Evolutionary conservation across 2,888 invertebrate species (phyloP).

Genomic region (Apamea sordens): DNA sequence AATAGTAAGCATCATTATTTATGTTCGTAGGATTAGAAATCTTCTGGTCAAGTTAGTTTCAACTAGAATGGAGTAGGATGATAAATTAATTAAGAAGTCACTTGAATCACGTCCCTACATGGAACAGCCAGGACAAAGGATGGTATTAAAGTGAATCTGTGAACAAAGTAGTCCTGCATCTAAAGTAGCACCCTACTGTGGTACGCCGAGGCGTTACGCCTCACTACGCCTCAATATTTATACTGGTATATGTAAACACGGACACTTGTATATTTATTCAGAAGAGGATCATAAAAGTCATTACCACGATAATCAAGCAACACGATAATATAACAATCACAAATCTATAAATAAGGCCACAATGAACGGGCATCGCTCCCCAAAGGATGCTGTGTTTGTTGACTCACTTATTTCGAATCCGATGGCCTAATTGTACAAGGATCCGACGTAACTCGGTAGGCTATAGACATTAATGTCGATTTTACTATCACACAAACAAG

Average conservation of each 20-base stretch:
- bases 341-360: slow-evolving; percentile 69
- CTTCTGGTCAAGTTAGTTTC: neutral
- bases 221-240: slow-evolving; percentile 41
- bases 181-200: slow-evolving; percentile 19
- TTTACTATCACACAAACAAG: slow-evolving; percentile 82
- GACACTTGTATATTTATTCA: slow-evolving; percentile 60
- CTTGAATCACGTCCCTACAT: neutral
- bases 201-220: slow-evolving; percentile 20
- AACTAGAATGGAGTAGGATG: neutral
- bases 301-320: slow-evolving; percentile 58
- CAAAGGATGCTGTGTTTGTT: slow-evolving; percentile 85
- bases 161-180: neutral
- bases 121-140: neutral
- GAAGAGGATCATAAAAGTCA: slow-evolving; percentile 63
- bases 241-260: slow-evolving; percentile 33
- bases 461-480: slow-evolving; percentile 77
- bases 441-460: slow-evolving; percentile 80
- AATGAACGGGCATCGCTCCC: slow-evolving; percentile 80
- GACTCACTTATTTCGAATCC: slow-evolving; percentile 80
- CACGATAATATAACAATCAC: slow-evolving; percentile 65
- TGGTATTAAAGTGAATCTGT: neutral
- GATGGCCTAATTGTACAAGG: slow-evolving; percentile 78
- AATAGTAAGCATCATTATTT: slow-evolving; percentile 1
- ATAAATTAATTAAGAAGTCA: neutral
- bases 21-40: neutral